Evolutionary conservation across 1,140 invertebrate genomes (phyloP).

Genomic region (Achatina immaculata): DNA sequence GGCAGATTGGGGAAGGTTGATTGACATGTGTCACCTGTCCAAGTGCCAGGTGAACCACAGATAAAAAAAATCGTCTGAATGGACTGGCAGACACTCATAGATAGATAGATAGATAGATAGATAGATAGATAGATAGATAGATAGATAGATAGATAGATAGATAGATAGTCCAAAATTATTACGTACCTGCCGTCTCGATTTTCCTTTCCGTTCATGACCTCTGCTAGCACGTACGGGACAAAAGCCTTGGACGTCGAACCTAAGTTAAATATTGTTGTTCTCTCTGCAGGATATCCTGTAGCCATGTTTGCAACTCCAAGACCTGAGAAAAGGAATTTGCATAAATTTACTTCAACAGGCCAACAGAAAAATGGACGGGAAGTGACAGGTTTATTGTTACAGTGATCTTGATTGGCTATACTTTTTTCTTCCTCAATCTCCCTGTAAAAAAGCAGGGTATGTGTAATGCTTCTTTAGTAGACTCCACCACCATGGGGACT

Average conservation of each 20-base stretch:
- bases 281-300: not conserved
- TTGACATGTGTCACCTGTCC: too few species aligned
- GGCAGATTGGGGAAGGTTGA: too few species aligned
- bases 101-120: not conserved
- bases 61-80: not conserved
- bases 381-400: too few species aligned
- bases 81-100: not conserved
- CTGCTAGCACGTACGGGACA: slow-evolving; percentile 28
- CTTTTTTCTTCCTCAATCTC: too few species aligned
- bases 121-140: not conserved
- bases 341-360: too few species aligned
- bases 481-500: too few species aligned
- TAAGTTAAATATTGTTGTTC: slow-evolving; percentile 25
- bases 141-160: not conserved
- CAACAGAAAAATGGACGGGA: too few species aligned
- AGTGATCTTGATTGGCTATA: too few species aligned
- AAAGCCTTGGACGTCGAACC: slow-evolving; percentile 32
- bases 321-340: slow-evolving; percentile 10
- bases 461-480: too few species aligned
- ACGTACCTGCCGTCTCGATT: slow-evolving; percentile 2
- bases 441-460: too few species aligned
- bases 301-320: slow-evolving; percentile 18
- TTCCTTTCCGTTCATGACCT: slow-evolving; percentile 23
- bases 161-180: not conserved
- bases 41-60: too few species aligned